Evolutionary conservation across 2,888 invertebrate genomes (phyloP), one percentile per base, ranked within the genome.

Genomic region (Tubulanus polymorphus): DNA sequence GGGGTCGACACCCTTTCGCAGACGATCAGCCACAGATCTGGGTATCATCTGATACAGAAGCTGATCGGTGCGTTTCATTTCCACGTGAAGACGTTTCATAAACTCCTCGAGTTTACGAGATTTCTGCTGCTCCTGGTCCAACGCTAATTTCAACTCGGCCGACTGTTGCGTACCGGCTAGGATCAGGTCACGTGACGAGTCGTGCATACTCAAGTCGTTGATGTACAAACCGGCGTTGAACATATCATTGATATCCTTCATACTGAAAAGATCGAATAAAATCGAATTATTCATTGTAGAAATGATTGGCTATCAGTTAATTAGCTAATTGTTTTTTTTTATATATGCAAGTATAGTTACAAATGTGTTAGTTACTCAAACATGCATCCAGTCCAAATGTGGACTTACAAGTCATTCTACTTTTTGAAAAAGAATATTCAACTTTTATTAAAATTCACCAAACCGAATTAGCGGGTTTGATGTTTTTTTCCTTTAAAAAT

Each of bases 1-100:
- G 0, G 96, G 91, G 71, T 91, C 92, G 79, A 92, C 93, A n/a
- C 97, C 97, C 53, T 89, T 88, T 64, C 96, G 81, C 53, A 97
- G 83, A 47, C 94, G 83, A 78, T 95, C 95, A 0, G 96, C 96
- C 3, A 97, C 96, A 75, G 93, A 91, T 77, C 93, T 94, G 29
- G 97, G 97, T 83, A 97, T 95, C 95, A 97, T 96, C 83, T 97
- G 96, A 80, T 97, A 97, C 1, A 97, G 81, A 27, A 97, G 82
- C 70, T 94, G 93, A 75, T 97, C 96, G 0, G 96, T 96, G 60
- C 93, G 84, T 70, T 89, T 87, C 92, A 96, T 95, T 80, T 96
- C 96, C 65, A 90, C 90, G 75, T 96, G 96, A 62, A 97, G 80
- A 74, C 93, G 92, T 66, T 89, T 84, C 94, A 97, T 96, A 1